A percentile compares a stretch with the other conserved stretches of the same genome.
Conservation (phyloP, 2,113 vertebrate genomes). For the Ginglymostoma cirratum region DNA sequence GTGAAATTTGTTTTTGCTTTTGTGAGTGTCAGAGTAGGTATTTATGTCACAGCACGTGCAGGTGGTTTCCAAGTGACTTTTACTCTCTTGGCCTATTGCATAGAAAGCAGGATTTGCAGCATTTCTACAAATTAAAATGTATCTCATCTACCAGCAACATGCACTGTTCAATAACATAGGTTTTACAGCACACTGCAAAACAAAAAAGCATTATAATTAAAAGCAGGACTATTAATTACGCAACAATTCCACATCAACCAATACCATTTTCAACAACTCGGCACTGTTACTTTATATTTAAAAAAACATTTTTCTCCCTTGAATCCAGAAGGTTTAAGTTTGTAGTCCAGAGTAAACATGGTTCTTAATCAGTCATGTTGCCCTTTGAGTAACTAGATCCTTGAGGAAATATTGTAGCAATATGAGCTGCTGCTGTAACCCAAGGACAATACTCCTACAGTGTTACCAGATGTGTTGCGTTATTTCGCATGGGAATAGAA, state of each 20-base stretch:
- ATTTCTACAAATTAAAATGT: not conserved
- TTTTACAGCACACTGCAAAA: not conserved
- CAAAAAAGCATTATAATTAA: slow-evolving; percentile 9
- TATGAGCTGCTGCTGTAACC: slow-evolving; percentile 68
- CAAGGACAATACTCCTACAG: slow-evolving; percentile 94
- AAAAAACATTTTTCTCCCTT: slow-evolving; percentile 47
- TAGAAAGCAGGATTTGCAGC: not conserved
- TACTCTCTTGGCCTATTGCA: not conserved
- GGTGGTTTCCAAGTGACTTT: not conserved
- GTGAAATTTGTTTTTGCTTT: not conserved
- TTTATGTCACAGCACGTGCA: not conserved
- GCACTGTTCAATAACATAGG: not conserved
- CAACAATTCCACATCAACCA: slow-evolving; percentile 25
- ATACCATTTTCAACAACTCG: not conserved
- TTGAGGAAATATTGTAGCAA: slow-evolving; percentile 85
- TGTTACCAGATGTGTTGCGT: slow-evolving; percentile 97
- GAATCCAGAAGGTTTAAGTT: slow-evolving; percentile 64
- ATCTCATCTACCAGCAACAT: not conserved
- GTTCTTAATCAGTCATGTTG: slow-evolving; percentile 59
- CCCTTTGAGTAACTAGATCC: slow-evolving; percentile 83
- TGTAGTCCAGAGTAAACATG: slow-evolving; percentile 55
- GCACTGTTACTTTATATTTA: not conserved
- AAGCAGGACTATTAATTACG: slow-evolving; percentile 28
- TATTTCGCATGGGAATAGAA: slow-evolving; percentile 72
- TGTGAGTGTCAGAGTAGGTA: not conserved